Conservation (phyloP, 2,113 vertebrate species). For the Callorhinus ursinus region DNA sequence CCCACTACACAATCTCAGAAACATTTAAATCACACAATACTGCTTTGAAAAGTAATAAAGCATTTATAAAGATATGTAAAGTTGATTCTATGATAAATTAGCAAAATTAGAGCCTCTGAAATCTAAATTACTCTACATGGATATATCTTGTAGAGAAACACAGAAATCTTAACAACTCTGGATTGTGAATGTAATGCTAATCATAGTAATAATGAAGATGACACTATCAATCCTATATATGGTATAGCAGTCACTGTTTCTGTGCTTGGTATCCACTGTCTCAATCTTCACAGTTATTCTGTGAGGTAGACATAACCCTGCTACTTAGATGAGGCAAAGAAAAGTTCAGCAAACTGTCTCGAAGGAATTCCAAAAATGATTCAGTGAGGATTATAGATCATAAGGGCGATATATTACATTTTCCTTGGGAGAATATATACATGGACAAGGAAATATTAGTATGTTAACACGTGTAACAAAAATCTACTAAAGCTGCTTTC, state of each 20-base stretch:
- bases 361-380: neutral
- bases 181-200: neutral
- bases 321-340: neutral
- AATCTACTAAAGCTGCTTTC: neutral
- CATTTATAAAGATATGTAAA: constrained; percentile 35
- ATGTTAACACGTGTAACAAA: neutral
- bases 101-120: constrained; percentile 20
- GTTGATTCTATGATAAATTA: neutral
- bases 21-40: neutral
- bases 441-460: neutral
- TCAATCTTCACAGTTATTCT: neutral
- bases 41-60: constrained; percentile 39
- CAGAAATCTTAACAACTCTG: neutral
- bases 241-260: neutral
- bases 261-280: neutral
- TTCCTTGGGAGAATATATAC: neutral
- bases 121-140: constrained; percentile 31
- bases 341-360: neutral
- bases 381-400: neutral
- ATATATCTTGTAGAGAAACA: neutral
- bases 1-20: neutral
- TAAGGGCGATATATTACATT: neutral
- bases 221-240: neutral
- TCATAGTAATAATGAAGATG: neutral
- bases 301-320: neutral